Percentiles rank a stretch among this genome's conserved stretches.
Evolutionary conservation across 1,140 invertebrate genomes (phyloP).

Genomic region (Pseudomyrmex flavicornis): DNA sequence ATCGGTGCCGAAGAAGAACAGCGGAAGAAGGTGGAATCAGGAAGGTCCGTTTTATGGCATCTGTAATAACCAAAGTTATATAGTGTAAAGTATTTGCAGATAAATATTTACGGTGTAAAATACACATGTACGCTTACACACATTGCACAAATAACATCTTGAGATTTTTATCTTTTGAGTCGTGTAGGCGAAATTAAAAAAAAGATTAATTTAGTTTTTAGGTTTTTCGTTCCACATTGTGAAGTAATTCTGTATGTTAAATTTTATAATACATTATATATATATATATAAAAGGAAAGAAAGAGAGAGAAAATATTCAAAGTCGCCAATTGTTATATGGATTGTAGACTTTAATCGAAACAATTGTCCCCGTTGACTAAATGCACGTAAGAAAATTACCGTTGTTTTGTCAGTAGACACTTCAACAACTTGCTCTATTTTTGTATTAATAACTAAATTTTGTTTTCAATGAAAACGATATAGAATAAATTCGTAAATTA

Average conservation of each 20-base stretch:
- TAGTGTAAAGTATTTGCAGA: background rate
- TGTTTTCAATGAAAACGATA: background rate
- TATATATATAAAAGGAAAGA: too few relatives aligned
- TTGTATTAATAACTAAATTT: background rate
- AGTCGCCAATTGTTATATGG: background rate
- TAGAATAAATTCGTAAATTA: background rate
- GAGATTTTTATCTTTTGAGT: too few relatives aligned
- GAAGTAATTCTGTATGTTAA: too few relatives aligned
- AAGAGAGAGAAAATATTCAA: background rate
- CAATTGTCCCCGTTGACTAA: background rate
- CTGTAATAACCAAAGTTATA: background rate
- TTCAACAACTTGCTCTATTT: background rate
- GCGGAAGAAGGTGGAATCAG: background rate
- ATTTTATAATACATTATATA: too few relatives aligned
- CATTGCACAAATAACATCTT: too few relatives aligned
- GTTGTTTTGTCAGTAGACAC: background rate
- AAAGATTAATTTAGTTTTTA: too few relatives aligned
- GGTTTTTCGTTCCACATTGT: too few relatives aligned
- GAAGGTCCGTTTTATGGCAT: constrained; percentile 24
- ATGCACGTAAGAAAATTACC: background rate
- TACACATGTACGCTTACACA: too few relatives aligned
- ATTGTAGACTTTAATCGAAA: background rate
- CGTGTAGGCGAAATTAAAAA: too few relatives aligned
- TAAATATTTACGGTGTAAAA: too few relatives aligned
- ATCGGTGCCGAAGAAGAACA: background rate